Evolutionary conservation across 1,140 invertebrate species (phyloP).

Genomic region (Wasmannia auropunctata): DNA sequence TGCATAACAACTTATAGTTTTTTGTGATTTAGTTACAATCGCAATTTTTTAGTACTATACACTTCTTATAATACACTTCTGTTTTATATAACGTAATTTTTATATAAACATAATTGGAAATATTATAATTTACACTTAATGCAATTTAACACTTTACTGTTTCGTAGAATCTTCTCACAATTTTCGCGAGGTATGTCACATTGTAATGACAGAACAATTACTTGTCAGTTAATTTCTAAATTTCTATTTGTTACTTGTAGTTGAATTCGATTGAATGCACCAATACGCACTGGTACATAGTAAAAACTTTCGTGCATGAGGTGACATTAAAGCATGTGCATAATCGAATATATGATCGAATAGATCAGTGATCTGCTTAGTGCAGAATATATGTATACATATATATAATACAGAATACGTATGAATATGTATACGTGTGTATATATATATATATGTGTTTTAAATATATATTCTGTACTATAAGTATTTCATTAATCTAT

Average conservation of each 20-base stretch:
- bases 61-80: constrained; percentile 3
- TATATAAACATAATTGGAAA: constrained; percentile 16
- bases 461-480: neutral
- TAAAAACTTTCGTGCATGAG: neutral
- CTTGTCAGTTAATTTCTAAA: constrained; percentile 1
- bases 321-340: neutral
- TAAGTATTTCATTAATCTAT: neutral
- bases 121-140: constrained; percentile 15
- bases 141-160: constrained; percentile 3
- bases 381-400: too few relatives aligned
- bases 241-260: constrained; percentile 16
- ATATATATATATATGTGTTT: neutral
- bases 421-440: too few relatives aligned
- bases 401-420: too few relatives aligned
- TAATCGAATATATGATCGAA: neutral
- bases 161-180: constrained; percentile 21
- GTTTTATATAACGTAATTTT: constrained; percentile 6
- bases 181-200: neutral
- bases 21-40: neutral
- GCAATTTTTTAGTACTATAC: constrained; percentile 8
- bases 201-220: neutral
- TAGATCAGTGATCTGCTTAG: neutral
- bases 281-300: neutral
- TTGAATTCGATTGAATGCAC: neutral
- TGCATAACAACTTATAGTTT: constrained; percentile 3